A percentile compares a stretch with the other conserved stretches of the same genome.
These are phyloP conservation scores for Ametastegia equiseti DNA, from an alignment of 2,888 invertebrate genomes.

Conservation along the genomic window DNA sequence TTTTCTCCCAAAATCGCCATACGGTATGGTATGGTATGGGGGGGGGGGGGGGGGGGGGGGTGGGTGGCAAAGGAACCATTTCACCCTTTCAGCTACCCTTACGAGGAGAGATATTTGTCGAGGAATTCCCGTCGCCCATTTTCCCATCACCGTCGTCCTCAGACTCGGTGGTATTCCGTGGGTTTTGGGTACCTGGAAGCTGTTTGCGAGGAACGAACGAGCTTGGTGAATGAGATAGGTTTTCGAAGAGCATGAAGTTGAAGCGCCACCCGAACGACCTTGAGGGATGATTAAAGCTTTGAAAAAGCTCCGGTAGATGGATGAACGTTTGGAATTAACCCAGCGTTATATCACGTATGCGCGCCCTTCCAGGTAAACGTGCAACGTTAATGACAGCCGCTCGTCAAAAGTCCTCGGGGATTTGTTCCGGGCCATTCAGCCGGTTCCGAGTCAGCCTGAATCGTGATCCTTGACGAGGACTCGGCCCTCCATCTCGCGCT, in stretches of 20 bases:
- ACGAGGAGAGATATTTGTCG: background rate
- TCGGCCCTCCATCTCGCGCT: background rate
- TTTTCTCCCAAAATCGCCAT: too few species aligned
- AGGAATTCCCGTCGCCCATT: slow-evolving; percentile 19
- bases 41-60: too few species aligned
- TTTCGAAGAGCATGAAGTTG: background rate
- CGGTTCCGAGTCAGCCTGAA: slow-evolving; percentile 16
- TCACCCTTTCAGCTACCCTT: background rate
- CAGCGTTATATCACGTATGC: background rate
- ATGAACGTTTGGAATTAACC: background rate
- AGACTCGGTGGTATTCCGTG: background rate
- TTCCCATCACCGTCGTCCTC: background rate
- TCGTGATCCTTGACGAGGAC: slow-evolving; percentile 43
- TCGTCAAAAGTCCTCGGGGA: slow-evolving; percentile 35
- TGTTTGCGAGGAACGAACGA: too few species aligned
- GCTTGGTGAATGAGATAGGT: background rate
- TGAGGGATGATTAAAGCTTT: background rate
- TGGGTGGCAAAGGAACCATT: slow-evolving; percentile 12
- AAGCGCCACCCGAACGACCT: background rate
- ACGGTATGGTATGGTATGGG: too few species aligned
- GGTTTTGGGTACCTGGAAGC: too few species aligned
- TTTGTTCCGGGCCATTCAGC: slow-evolving; percentile 12
- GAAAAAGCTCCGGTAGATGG: background rate
- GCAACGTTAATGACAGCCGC: slow-evolving; percentile 25
- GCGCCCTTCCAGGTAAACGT: background rate